Conservation (phyloP, 2,797 vertebrate species). For the Mus spretus region DNA sequence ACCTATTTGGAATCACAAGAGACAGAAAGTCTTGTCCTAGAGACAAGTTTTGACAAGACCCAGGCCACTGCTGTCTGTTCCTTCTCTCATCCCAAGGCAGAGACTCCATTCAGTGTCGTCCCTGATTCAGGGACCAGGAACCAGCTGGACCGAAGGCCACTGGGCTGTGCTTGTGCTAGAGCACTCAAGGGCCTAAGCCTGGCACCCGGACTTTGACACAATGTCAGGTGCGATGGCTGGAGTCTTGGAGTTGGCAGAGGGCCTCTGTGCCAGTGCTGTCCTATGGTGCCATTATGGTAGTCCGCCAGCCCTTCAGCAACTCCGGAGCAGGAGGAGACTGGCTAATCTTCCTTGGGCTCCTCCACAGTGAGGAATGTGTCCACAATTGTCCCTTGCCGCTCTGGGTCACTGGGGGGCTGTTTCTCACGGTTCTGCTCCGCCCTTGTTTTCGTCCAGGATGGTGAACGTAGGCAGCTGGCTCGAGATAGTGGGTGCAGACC, state of each 20-base stretch:
- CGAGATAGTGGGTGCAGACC: constrained; percentile 91
- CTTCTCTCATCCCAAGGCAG: neutral
- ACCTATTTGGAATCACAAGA: neutral
- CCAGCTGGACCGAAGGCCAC: constrained; percentile 67
- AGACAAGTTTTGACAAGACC: constrained; percentile 46
- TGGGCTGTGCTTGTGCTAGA: constrained; percentile 75
- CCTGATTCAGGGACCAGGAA: constrained; percentile 44
- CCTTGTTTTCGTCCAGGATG: constrained; percentile 95
- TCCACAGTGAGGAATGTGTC: constrained; percentile 93
- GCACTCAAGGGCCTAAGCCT: neutral
- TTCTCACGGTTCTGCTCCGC: constrained; percentile 92
- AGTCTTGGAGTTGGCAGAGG: neutral
- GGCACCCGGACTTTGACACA: neutral
- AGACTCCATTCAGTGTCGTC: neutral
- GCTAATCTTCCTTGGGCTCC: constrained; percentile 93
- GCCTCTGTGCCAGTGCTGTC: neutral
- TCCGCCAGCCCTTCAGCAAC: neutral
- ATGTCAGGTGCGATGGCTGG: neutral
- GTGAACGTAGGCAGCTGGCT: constrained; percentile 95
- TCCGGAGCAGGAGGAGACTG: neutral
- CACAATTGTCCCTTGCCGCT: constrained; percentile 85
- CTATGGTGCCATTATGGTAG: neutral
- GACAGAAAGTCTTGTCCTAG: neutral
- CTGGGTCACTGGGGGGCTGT: constrained; percentile 93
- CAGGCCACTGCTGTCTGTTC: neutral